Evolutionary conservation across 2,888 invertebrate genomes (phyloP).

Genomic region (Schrankia costaestrigalis): DNA sequence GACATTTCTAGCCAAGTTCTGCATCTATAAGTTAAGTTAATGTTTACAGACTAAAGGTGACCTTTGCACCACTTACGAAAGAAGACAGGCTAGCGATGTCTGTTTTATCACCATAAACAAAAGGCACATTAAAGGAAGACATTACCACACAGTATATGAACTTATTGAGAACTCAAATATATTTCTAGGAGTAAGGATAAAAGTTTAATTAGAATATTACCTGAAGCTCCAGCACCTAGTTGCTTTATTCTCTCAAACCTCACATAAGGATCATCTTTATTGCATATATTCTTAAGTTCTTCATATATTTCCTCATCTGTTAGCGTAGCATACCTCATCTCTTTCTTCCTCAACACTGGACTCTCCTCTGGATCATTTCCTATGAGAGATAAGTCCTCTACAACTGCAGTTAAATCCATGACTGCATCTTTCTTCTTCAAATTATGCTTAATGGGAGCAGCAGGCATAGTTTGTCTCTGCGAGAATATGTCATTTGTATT

Average conservation of each 20-base stretch:
- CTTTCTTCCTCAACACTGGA: slow-evolving; percentile 82
- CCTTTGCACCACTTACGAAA: too few relatives aligned
- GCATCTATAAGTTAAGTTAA: too few relatives aligned
- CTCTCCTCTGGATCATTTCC: slow-evolving; percentile 77
- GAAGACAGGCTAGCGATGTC: too few relatives aligned
- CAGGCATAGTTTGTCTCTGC: slow-evolving; percentile 80
- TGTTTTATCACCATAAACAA: too few relatives aligned
- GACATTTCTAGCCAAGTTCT: too few relatives aligned
- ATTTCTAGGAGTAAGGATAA: too few relatives aligned
- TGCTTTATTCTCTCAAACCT: slow-evolving; percentile 91
- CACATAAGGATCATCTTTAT: slow-evolving; percentile 88
- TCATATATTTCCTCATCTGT: slow-evolving; percentile 88
- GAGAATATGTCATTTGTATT: slow-evolving; percentile 59
- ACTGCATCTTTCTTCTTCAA: slow-evolving; percentile 66
- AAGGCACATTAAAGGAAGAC: background rate
- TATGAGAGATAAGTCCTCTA: slow-evolving; percentile 66
- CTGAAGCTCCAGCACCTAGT: slow-evolving; percentile 94
- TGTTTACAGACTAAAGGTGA: too few relatives aligned
- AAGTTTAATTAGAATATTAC: slow-evolving; percentile 48
- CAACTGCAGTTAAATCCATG: slow-evolving; percentile 59
- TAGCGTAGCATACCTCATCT: slow-evolving; percentile 75
- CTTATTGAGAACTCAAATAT: too few relatives aligned
- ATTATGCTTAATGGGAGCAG: slow-evolving; percentile 63
- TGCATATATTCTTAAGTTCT: slow-evolving; percentile 89
- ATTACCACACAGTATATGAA: background rate